phyloP scores from a whole-genome alignment of 1,140 invertebrate genomes.

The Gonioctena quinquepunctata region DNA sequence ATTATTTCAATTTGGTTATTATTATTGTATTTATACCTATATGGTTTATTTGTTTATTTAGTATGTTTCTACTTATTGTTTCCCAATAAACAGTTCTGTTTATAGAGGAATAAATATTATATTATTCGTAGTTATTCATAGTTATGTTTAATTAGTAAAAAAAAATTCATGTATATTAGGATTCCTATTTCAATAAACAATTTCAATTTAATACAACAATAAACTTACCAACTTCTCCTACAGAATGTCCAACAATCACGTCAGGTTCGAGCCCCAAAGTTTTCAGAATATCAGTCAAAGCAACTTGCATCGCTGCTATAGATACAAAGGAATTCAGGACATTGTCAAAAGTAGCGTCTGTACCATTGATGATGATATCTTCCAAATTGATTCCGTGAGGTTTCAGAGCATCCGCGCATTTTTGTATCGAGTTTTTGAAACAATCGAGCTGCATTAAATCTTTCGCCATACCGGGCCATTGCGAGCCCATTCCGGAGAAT shows the following conservation, averaged over 20 bases:
- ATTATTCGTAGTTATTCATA: too few relatives aligned
- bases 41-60: too few relatives aligned
- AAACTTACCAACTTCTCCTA: slow-evolving; percentile 76
- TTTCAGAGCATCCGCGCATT: slow-evolving; percentile 74
- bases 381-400: slow-evolving; percentile 81
- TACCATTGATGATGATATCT: slow-evolving; percentile 76
- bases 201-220: too few relatives aligned
- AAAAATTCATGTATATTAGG: too few relatives aligned
- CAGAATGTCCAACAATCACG: slow-evolving; percentile 95
- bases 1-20: too few relatives aligned
- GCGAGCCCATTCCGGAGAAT: slow-evolving; percentile 95
- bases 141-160: too few relatives aligned
- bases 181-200: too few relatives aligned
- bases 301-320: slow-evolving; percentile 94
- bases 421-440: slow-evolving; percentile 78
- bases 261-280: slow-evolving; percentile 81
- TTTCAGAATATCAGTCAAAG: slow-evolving; percentile 84
- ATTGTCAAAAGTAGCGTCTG: slow-evolving; percentile 77
- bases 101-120: too few relatives aligned
- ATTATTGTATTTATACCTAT: too few relatives aligned
- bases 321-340: slow-evolving; percentile 88
- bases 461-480: slow-evolving; percentile 94
- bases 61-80: too few relatives aligned
- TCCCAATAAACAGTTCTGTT: too few relatives aligned
- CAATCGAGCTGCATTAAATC: slow-evolving; percentile 78